Percentiles rank a stretch among this genome's conserved stretches.
Evolutionary conservation across 2,888 invertebrate genomes (phyloP).

Genomic region (Campoplex capitator): DNA sequence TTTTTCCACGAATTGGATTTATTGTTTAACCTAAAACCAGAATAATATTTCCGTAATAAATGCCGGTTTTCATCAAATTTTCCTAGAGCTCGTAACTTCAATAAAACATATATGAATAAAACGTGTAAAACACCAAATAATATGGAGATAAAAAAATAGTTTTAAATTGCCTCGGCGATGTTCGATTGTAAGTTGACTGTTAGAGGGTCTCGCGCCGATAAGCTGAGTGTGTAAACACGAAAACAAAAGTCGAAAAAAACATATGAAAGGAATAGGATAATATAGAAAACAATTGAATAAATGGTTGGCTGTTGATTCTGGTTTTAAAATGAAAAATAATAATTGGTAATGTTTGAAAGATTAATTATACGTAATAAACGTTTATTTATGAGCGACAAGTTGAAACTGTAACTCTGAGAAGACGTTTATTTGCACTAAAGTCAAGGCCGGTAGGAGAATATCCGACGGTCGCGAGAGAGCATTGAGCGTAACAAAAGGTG

Average conservation of each 20-base stretch:
- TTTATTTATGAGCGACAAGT: conserved; percentile 8
- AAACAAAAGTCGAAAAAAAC: conserved; percentile 2
- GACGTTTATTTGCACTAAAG: conserved; percentile 73
- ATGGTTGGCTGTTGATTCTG: not conserved
- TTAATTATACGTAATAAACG: not conserved
- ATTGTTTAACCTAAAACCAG: not conserved
- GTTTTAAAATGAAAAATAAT: not conserved
- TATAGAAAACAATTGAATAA: not conserved
- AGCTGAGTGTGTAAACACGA: conserved; percentile 1
- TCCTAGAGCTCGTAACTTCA: not conserved
- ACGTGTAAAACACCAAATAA: not conserved
- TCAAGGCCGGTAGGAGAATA: conserved; percentile 77
- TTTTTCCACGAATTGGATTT: not conserved
- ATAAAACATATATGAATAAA: not conserved
- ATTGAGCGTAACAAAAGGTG: conserved; percentile 52
- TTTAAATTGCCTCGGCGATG: not conserved
- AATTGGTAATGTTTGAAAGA: conserved; percentile 6
- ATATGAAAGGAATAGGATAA: not conserved
- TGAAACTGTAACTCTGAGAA: conserved; percentile 26
- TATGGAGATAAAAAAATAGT: not conserved
- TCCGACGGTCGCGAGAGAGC: conserved; percentile 50
- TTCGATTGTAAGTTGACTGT: not conserved
- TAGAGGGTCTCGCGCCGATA: conserved; percentile 1
- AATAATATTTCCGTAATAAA: not conserved
- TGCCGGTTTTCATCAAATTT: not conserved